These are phyloP conservation scores for Tridacna gigas DNA, from an alignment of 2,888 invertebrate genomes.

Conservation along the genomic window DNA sequence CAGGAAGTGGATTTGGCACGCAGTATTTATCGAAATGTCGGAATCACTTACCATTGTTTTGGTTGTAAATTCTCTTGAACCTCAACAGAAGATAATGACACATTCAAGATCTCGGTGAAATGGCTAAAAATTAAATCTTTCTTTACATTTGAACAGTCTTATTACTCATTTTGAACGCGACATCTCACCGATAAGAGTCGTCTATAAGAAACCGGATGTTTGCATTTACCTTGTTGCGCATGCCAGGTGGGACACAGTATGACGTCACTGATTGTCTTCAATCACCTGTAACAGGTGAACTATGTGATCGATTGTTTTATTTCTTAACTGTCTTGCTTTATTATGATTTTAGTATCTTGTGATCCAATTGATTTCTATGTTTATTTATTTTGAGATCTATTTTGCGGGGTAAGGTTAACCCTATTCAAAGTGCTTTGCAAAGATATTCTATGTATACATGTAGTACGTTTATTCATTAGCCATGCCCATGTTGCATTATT, in stretches of 20 bases:
- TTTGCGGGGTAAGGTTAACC: neutral
- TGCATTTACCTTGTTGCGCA: slow-evolving; percentile 8
- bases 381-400: neutral
- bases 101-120: too few relatives aligned
- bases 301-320: neutral
- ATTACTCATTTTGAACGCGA: too few relatives aligned
- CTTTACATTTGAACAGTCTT: too few relatives aligned
- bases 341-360: neutral
- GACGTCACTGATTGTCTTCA: slow-evolving; percentile 22
- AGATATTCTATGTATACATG: too few relatives aligned
- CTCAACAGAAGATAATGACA: too few relatives aligned
- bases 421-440: too few relatives aligned
- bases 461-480: too few relatives aligned
- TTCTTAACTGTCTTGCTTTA: neutral
- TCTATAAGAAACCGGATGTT: slow-evolving; percentile 5
- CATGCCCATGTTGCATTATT: neutral
- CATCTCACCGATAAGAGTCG: too few relatives aligned
- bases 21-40: neutral
- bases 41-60: slow-evolving; percentile 8
- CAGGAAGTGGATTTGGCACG: slow-evolving; percentile 16
- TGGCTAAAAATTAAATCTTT: too few relatives aligned
- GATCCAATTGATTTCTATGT: neutral
- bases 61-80: neutral
- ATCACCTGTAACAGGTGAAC: slow-evolving; percentile 22
- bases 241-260: slow-evolving; percentile 15